These are phyloP conservation scores for Stigmatopora nigra DNA, from an alignment of 2,113 vertebrate species.

Conservation along the genomic window DNA sequence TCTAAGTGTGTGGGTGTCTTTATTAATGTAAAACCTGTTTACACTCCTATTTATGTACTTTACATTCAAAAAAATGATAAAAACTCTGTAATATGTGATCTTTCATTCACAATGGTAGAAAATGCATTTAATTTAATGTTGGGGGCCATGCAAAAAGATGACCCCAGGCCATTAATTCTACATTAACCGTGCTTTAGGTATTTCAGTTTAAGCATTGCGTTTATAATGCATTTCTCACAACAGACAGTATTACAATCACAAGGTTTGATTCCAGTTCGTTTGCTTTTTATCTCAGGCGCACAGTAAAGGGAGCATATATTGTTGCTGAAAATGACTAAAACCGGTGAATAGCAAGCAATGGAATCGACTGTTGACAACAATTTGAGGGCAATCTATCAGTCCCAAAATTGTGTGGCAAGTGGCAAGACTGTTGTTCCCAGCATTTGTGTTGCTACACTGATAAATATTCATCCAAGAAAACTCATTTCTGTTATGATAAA, in stretches of 20 bases:
- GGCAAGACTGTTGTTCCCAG: slow-evolving; percentile 25
- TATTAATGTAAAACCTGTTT: too few relatives aligned
- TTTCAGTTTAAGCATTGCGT: too few relatives aligned
- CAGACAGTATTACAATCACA: neutral
- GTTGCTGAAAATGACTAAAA: slow-evolving; percentile 21
- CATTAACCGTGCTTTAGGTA: too few relatives aligned
- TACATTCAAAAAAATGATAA: neutral
- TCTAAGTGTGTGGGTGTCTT: neutral
- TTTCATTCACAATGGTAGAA: too few relatives aligned
- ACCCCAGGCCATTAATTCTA: too few relatives aligned
- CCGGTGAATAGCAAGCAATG: slow-evolving; percentile 18
- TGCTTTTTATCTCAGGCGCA: slow-evolving; percentile 6
- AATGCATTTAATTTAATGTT: too few relatives aligned
- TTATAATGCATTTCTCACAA: neutral
- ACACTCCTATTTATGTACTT: too few relatives aligned
- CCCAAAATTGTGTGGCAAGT: slow-evolving; percentile 43
- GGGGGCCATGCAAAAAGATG: too few relatives aligned
- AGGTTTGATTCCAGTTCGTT: neutral
- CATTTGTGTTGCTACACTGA: slow-evolving; percentile 20
- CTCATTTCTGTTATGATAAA: slow-evolving; percentile 38
- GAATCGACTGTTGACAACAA: slow-evolving; percentile 58
- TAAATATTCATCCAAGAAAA: slow-evolving; percentile 52
- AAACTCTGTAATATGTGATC: neutral
- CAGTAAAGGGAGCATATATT: slow-evolving; percentile 22
- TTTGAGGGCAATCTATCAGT: slow-evolving; percentile 60